Evolutionary conservation across 1,140 invertebrate species (phyloP).

Genomic region (Hyposmocoma kahamanoa): DNA sequence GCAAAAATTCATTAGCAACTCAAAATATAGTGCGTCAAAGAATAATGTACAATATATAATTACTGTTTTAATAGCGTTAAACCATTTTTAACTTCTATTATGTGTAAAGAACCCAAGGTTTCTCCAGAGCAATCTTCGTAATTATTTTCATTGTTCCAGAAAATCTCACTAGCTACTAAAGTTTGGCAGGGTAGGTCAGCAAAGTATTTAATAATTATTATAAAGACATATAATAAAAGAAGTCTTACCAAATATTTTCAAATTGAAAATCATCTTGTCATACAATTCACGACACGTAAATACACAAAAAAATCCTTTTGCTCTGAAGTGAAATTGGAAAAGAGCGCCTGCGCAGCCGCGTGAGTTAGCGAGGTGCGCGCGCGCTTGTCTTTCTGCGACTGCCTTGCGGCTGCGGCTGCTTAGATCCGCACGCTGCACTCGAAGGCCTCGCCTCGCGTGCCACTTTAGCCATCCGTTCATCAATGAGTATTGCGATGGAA

Average conservation of each 20-base stretch:
- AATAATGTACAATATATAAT: too few species aligned
- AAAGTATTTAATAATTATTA: not conserved
- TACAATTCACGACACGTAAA: conserved; percentile 27
- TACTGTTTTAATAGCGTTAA: too few species aligned
- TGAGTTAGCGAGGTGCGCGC: conserved; percentile 33
- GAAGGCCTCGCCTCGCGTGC: conserved; percentile 38
- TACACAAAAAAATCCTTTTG: conserved; percentile 28
- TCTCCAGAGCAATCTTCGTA: too few species aligned
- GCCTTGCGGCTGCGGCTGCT: conserved; percentile 17
- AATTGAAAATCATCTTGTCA: conserved; percentile 47
- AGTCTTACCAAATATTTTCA: conserved; percentile 55
- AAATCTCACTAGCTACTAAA: too few species aligned
- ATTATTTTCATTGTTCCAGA: too few species aligned
- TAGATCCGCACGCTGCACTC: conserved; percentile 20
- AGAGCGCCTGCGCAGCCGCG: conserved; percentile 17
- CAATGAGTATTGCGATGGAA: conserved; percentile 25
- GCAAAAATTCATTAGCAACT: too few species aligned
- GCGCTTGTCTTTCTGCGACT: conserved; percentile 44
- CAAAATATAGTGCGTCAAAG: too few species aligned
- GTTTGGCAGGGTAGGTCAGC: too few species aligned
- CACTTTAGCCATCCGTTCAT: conserved; percentile 33
- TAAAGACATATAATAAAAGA: conserved; percentile 2
- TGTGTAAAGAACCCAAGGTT: too few species aligned
- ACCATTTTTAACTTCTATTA: too few species aligned
- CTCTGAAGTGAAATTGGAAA: conserved; percentile 18